phyloP scores from a whole-genome alignment of 2,797 vertebrate species.

The Esox masquinongy region DNA sequence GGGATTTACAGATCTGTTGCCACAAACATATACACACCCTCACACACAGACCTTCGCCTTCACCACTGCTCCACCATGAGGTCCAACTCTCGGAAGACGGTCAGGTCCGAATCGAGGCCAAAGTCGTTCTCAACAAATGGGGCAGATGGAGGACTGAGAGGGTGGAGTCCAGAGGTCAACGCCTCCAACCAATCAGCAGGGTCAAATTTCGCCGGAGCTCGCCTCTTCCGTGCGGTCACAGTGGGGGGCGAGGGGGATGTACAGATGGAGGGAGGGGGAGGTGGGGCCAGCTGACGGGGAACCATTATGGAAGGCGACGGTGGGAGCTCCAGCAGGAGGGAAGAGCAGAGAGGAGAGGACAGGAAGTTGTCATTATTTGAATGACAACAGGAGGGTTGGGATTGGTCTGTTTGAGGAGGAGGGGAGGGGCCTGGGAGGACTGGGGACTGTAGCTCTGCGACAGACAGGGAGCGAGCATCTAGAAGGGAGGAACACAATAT shows the following conservation, averaged over 20 bases:
- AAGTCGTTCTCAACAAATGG: slow-evolving; percentile 87
- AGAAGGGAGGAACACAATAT: not conserved
- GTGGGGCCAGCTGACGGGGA: slow-evolving; percentile 65
- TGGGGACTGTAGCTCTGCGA: slow-evolving; percentile 61
- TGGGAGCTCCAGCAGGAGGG: slow-evolving; percentile 78
- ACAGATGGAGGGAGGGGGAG: slow-evolving; percentile 76
- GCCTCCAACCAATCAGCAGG: slow-evolving; percentile 88
- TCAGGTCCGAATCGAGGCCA: slow-evolving; percentile 83
- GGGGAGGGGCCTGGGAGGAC: slow-evolving; percentile 36
- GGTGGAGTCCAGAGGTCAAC: slow-evolving; percentile 78
- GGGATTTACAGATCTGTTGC: slow-evolving; percentile 5
- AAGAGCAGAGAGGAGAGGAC: slow-evolving; percentile 80
- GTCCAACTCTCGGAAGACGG: slow-evolving; percentile 80
- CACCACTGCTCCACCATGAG: slow-evolving; percentile 82
- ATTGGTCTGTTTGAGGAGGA: slow-evolving; percentile 50
- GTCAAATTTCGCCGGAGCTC: slow-evolving; percentile 72
- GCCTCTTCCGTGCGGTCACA: slow-evolving; percentile 71
- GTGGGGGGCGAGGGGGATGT: slow-evolving; percentile 71
- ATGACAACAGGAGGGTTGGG: slow-evolving; percentile 53
- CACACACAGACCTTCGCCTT: slow-evolving; percentile 40
- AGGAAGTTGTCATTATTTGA: slow-evolving; percentile 72
- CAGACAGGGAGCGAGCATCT: slow-evolving; percentile 23
- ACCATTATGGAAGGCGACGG: slow-evolving; percentile 72
- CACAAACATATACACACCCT: slow-evolving; percentile 11
- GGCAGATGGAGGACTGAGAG: slow-evolving; percentile 73